Evolutionary conservation across 2,888 invertebrate species (phyloP).

Genomic region (Eristalis pertinax): DNA sequence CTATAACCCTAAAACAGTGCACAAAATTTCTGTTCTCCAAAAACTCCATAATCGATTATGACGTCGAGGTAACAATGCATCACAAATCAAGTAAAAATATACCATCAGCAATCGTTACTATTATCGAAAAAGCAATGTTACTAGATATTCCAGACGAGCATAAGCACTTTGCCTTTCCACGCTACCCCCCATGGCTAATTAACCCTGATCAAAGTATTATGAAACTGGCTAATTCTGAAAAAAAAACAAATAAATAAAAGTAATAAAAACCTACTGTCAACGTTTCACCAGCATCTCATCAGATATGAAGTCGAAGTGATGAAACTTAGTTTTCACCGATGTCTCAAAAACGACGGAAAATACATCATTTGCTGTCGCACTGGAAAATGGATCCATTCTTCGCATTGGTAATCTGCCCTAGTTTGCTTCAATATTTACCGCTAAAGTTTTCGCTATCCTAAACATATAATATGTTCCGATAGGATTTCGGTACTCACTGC

Average conservation of each 20-base stretch:
- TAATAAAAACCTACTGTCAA: neutral
- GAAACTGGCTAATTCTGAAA: neutral
- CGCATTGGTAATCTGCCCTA: slow-evolving; percentile 11
- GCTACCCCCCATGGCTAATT: slow-evolving; percentile 12
- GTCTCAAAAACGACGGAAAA: slow-evolving; percentile 28
- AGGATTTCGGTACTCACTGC: too few species aligned
- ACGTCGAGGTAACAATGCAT: neutral
- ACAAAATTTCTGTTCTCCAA: neutral
- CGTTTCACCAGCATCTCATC: neutral
- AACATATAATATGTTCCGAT: too few species aligned
- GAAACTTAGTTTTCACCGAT: slow-evolving; percentile 26
- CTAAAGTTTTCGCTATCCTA: too few species aligned
- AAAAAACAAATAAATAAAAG: slow-evolving; percentile 4
- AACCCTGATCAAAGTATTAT: too few species aligned
- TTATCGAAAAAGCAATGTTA: too few species aligned
- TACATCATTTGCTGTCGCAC: slow-evolving; percentile 47
- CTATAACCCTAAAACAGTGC: neutral
- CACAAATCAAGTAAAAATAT: slow-evolving; percentile 20
- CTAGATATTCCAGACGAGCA: neutral
- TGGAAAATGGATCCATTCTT: too few species aligned
- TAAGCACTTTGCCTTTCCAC: neutral
- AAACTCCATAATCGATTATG: neutral
- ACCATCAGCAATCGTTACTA: slow-evolving; percentile 4
- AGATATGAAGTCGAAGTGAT: too few species aligned
- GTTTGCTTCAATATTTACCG: too few species aligned